phyloP scores from a whole-genome alignment of 2,888 invertebrate species.

The Syrista parreyssii region DNA sequence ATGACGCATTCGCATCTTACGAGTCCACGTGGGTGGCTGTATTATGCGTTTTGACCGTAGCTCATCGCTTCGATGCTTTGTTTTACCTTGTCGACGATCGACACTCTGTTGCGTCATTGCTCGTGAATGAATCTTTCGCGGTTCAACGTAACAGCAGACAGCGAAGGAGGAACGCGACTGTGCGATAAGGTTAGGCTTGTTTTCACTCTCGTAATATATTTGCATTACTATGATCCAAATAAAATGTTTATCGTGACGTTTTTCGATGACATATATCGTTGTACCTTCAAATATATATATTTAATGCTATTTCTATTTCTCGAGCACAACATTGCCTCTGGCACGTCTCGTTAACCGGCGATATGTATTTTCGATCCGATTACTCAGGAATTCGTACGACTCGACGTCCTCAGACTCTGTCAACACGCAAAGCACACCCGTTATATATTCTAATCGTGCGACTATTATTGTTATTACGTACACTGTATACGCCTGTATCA shows the following conservation, averaged over 20 bases:
- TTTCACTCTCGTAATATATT: background rate
- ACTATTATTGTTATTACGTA: background rate
- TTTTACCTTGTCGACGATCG: background rate
- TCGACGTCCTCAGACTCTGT: background rate
- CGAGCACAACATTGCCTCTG: background rate
- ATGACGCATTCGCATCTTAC: background rate
- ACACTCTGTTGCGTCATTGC: conserved; percentile 17
- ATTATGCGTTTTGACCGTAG: background rate
- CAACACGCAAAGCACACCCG: background rate
- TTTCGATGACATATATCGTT: background rate
- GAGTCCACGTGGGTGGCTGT: background rate
- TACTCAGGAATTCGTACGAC: background rate
- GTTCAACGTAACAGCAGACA: background rate
- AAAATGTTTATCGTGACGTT: background rate
- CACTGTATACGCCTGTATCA: background rate
- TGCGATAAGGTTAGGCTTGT: background rate
- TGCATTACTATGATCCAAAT: background rate
- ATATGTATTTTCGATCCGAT: background rate
- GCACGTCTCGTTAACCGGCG: background rate
- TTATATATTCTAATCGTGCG: background rate
- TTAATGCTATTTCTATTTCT: background rate
- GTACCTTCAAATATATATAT: no score
- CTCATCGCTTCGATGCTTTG: background rate
- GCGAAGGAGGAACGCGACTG: background rate
- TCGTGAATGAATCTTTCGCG: conserved; percentile 22